A percentile compares a stretch with the other conserved stretches of the same genome.
These are phyloP conservation scores for Hyposmocoma kahamanoa DNA, from an alignment of 1,140 invertebrate species.

Conservation along the genomic window DNA sequence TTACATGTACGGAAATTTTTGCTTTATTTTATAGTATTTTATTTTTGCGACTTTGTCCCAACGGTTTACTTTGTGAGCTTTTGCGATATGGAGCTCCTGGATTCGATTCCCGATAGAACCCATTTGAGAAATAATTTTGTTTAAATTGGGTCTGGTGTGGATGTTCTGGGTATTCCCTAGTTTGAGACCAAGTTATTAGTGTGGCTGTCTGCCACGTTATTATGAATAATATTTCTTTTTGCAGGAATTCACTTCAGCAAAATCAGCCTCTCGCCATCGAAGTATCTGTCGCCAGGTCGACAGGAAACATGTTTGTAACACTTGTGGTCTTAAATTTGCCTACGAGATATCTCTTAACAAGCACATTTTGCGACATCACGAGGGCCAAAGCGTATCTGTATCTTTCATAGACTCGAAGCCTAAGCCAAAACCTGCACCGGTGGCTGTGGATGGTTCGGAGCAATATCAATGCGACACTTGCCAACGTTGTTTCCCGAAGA, in stretches of 20 bases:
- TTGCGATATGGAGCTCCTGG: too few species aligned
- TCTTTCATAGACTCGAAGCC: conserved; percentile 41
- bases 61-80: too few species aligned
- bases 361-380: conserved; percentile 56
- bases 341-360: conserved; percentile 65
- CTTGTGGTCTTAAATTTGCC: conserved; percentile 54
- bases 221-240: conserved; percentile 8
- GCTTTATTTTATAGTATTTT: too few species aligned
- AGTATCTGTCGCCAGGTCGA: conserved; percentile 40
- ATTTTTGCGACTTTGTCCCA: too few species aligned
- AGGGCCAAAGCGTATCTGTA: conserved; percentile 54
- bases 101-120: too few species aligned
- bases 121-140: too few species aligned
- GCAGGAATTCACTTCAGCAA: conserved; percentile 42
- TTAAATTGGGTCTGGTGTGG: too few species aligned
- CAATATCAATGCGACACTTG: conserved; percentile 67
- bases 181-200: too few species aligned
- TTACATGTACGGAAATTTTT: too few species aligned
- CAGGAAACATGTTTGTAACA: conserved; percentile 41
- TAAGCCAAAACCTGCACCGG: conserved; percentile 26
- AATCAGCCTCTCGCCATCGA: conserved; percentile 41
- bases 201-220: too few species aligned
- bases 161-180: too few species aligned
- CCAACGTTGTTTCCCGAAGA: conserved; percentile 67
- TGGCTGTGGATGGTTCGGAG: conserved; percentile 6